Base-by-base conservation (phyloP, 2,888 invertebrate species). In the Drosophila robusta region DNA sequence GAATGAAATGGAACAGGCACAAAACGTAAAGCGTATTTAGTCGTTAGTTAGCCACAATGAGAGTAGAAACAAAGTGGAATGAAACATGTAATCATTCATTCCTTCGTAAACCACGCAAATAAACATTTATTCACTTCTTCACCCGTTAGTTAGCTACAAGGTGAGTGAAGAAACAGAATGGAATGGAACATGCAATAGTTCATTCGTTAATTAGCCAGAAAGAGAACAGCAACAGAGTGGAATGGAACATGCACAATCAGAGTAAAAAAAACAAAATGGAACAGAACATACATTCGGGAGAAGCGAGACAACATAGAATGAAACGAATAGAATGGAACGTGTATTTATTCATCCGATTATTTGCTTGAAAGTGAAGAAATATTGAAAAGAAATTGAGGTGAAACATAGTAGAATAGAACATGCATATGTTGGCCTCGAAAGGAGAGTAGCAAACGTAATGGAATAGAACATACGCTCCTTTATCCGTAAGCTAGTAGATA, bases 231-330 rank as follows among this genome's bases (percentile, higher is more conserved):
- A 56, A 60, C 36, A 11, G 6, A 12, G n/a, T 29, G 36, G 57
- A 38, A 45, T 45, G 58, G 22, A 57, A 57, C 54, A 44, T 18
- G 29, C 26, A 14, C 9, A 18, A 18, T 18, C 18, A 7, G 7
- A 29, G 8, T 29, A 8, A 29, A 22, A 22, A 22, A 34, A n/a
- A n/a, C 18, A 12, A 16, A n/a, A n/a, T n/a, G n/a, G n/a, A n/a
- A n/a, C n/a, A n/a, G n/a, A n/a, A n/a, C n/a, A n/a, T n/a, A n/a
- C n/a, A 16, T 18, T 45, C 3, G 26, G 3, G 42, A 22, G 45
- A 29, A 5, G 12, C 32, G 18, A 4, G 16, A 36, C n/a, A 14
- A 5, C 32, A 4, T 18, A 42, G 12, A 1, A 4, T 22, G 42
- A 8, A 11, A 12, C 34, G 12, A 34, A 12, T 12, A 12, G 34